Evolutionary conservation across 2,113 vertebrate species (phyloP).

Genomic region (Cyphomyrus discorhynchus): DNA sequence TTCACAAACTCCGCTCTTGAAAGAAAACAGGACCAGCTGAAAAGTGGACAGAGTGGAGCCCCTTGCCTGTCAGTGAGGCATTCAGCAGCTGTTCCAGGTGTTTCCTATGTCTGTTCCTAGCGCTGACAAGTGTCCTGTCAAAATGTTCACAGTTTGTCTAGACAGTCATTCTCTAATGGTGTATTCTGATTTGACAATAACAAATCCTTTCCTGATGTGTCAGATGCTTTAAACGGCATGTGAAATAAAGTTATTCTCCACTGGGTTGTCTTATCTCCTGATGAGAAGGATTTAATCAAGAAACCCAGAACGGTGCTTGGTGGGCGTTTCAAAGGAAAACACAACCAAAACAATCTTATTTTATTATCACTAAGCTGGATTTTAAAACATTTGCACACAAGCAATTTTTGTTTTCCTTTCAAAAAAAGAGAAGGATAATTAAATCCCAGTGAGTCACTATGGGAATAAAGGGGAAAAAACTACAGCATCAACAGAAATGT

Average conservation of each 20-base stretch:
- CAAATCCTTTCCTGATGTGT: neutral
- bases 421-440: constrained; percentile 33
- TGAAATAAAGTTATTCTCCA: neutral
- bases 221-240: neutral
- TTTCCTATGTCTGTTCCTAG: neutral
- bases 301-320: neutral
- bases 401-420: constrained; percentile 6
- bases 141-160: constrained; percentile 1
- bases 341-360: neutral
- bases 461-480: neutral
- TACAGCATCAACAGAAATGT: constrained; percentile 12
- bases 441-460: constrained; percentile 19
- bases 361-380: neutral
- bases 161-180: neutral
- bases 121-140: neutral
- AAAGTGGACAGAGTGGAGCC: neutral
- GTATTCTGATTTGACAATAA: neutral
- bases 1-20: neutral
- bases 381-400: neutral
- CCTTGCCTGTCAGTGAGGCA: neutral
- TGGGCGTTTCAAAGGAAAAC: neutral
- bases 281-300: neutral
- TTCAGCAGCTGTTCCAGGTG: neutral
- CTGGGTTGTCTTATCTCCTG: neutral
- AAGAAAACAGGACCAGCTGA: neutral